phyloP scores from a whole-genome alignment of 2,797 vertebrate genomes.

The Antennarius maculatus region DNA sequence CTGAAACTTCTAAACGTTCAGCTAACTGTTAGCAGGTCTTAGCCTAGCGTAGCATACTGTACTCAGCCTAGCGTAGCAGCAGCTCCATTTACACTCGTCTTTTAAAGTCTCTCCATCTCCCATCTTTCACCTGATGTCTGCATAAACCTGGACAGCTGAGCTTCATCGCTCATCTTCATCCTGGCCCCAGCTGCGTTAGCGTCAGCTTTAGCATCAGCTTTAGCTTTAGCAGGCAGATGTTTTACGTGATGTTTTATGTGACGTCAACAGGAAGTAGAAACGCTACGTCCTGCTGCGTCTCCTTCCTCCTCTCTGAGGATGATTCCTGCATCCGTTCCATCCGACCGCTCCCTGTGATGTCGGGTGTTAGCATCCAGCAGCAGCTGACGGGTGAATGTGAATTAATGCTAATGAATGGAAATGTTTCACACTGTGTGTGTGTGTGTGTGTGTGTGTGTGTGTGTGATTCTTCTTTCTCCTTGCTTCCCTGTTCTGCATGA shows the following conservation, averaged over 20 bases:
- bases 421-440: conserved; percentile 22
- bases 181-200: conserved; percentile 18
- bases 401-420: conserved; percentile 67
- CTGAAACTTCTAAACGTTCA: too few relatives aligned
- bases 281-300: too few relatives aligned
- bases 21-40: too few relatives aligned
- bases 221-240: too few relatives aligned
- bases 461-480: neutral
- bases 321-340: too few relatives aligned
- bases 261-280: too few relatives aligned
- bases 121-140: conserved; percentile 25
- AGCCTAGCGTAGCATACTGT: neutral
- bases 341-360: too few relatives aligned
- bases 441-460: conserved; percentile 27
- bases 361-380: too few relatives aligned
- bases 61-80: neutral
- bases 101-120: neutral
- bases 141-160: conserved; percentile 22
- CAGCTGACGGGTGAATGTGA: conserved; percentile 10
- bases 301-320: too few relatives aligned
- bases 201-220: too few relatives aligned
- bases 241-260: too few relatives aligned
- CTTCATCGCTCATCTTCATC: conserved; percentile 30
- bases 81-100: conserved; percentile 17
- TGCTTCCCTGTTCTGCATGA: too few relatives aligned